phyloP scores from a whole-genome alignment of 2,797 vertebrate genomes.

The Monodelphis domestica region DNA sequence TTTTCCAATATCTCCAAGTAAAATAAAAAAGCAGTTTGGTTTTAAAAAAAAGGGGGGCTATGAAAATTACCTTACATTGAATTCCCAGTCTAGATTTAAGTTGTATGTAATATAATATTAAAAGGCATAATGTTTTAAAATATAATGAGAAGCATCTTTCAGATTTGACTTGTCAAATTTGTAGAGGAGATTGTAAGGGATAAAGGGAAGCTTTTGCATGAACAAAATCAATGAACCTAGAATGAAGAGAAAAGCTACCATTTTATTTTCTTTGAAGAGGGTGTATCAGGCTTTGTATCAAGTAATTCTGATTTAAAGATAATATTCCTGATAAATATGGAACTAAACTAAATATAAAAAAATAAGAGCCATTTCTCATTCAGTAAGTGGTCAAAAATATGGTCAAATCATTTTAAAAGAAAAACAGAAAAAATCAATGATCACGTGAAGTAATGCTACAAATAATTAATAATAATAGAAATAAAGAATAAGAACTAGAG shows the following conservation, averaged over 20 bases:
- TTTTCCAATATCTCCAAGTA: background rate
- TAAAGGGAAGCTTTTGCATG: background rate
- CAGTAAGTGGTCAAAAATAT: background rate
- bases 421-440: background rate
- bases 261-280: fast-evolving
- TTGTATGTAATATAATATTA: too few species aligned
- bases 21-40: background rate
- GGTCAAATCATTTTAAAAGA: background rate
- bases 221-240: background rate
- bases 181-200: background rate
- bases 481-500: too few species aligned
- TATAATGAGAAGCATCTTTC: background rate
- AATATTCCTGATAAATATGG: background rate
- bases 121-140: background rate
- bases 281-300: background rate
- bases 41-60: background rate
- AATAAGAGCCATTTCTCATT: background rate
- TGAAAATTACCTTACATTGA: background rate
- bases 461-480: background rate
- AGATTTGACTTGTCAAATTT: background rate
- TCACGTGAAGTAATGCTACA: background rate
- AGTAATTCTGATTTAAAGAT: background rate
- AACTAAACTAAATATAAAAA: background rate
- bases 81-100: background rate
- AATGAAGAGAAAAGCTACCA: background rate